phyloP scores from a whole-genome alignment of 2,113 vertebrate genomes.

The Vicugna pacos region DNA sequence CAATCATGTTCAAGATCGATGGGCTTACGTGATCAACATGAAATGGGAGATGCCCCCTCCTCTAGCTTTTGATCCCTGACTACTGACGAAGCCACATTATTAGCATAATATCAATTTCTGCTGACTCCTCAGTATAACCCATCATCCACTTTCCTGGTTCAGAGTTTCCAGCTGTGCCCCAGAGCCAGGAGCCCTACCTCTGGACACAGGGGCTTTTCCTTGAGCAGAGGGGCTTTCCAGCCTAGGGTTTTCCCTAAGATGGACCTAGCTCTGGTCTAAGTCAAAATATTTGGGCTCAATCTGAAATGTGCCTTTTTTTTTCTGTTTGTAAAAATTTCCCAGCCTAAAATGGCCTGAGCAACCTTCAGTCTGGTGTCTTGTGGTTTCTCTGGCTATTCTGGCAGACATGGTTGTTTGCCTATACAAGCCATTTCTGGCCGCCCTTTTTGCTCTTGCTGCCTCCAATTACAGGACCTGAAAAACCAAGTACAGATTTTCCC shows the following conservation, averaged over 20 bases:
- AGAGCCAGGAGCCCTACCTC: not conserved
- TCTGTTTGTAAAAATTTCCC: not conserved
- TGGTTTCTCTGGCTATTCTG: conserved; percentile 21
- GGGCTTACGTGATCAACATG: not conserved
- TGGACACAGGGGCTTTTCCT: not conserved
- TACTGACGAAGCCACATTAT: not conserved
- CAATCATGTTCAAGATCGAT: not conserved
- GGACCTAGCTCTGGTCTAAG: not conserved
- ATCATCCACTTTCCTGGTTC: not conserved
- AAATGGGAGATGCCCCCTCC: not conserved
- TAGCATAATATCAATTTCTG: not conserved
- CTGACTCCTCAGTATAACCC: not conserved
- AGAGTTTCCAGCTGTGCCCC: not conserved
- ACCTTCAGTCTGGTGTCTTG: not conserved
- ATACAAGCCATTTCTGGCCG: not conserved
- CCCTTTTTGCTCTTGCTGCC: not conserved
- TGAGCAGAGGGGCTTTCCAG: conserved; percentile 12
- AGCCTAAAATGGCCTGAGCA: not conserved
- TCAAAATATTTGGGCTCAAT: not conserved
- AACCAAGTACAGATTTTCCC: not conserved
- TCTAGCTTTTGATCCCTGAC: not conserved
- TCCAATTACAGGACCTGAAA: not conserved
- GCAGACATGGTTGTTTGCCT: not conserved
- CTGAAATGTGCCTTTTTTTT: not conserved
- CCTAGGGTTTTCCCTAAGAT: not conserved